A percentile compares a stretch with the other conserved stretches of the same genome.
phyloP scores from a whole-genome alignment of 2,888 invertebrate species.

The Euphydryas editha region DNA sequence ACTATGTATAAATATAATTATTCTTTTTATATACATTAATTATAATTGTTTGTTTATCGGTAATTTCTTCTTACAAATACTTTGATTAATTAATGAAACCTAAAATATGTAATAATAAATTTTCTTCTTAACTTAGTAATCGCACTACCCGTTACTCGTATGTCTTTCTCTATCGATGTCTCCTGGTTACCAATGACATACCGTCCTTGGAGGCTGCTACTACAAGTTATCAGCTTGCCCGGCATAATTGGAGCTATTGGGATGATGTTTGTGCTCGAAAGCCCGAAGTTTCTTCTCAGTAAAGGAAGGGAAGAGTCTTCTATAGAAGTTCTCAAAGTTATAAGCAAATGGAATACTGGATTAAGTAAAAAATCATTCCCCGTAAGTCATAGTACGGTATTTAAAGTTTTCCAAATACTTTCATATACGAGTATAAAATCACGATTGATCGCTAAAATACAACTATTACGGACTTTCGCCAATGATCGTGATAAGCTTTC shows the following conservation, averaged over 20 bases:
- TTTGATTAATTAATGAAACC: background rate
- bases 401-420: too few species aligned
- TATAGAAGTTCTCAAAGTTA: conserved; percentile 62
- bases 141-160: conserved; percentile 60
- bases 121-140: conserved; percentile 50
- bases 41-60: too few species aligned
- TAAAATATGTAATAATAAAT: background rate
- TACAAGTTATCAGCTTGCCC: conserved; percentile 86
- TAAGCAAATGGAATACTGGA: conserved; percentile 59
- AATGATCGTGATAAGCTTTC: too few species aligned
- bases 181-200: conserved; percentile 76
- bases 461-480: too few species aligned
- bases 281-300: conserved; percentile 89
- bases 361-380: conserved; percentile 48
- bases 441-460: too few species aligned
- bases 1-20: too few species aligned
- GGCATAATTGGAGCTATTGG: conserved; percentile 83
- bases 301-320: conserved; percentile 84
- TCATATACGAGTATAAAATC: too few species aligned
- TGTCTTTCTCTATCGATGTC: conserved; percentile 62
- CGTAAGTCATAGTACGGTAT: conserved; percentile 49
- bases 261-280: conserved; percentile 86
- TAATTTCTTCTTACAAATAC: too few species aligned
- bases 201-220: conserved; percentile 89
- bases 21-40: too few species aligned